phyloP scores from a whole-genome alignment of 1,140 invertebrate genomes.

The Hydropsyche tenuis region DNA sequence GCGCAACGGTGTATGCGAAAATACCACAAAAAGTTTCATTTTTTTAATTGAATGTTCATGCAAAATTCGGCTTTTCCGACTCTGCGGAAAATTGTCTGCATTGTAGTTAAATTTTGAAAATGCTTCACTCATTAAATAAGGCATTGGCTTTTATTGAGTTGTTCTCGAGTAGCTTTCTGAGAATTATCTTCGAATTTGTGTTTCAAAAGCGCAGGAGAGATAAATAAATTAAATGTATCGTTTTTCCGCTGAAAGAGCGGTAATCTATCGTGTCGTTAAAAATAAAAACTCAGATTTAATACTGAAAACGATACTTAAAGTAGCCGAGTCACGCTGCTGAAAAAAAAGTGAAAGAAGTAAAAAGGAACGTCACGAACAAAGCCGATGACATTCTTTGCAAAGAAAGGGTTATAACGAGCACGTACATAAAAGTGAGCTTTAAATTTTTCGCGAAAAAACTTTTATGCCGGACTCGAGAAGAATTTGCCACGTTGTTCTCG shows the following conservation, averaged over 20 bases:
- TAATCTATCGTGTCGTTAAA: background rate
- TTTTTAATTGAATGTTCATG: background rate
- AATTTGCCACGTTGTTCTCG: too few relatives aligned
- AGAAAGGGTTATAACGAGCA: conserved; percentile 17
- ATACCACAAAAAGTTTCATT: background rate
- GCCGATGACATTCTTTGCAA: conserved; percentile 11
- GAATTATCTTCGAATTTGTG: too few relatives aligned
- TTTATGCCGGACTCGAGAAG: background rate
- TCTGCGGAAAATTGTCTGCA: too few relatives aligned
- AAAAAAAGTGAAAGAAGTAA: conserved; percentile 3
- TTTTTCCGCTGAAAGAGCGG: background rate
- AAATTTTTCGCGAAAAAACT: conserved; percentile 5
- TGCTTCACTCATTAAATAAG: too few relatives aligned
- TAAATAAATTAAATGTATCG: conserved; percentile 10
- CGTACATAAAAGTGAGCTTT: background rate
- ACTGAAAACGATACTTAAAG: conserved; percentile 1
- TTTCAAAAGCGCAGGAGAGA: background rate
- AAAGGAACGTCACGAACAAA: conserved; percentile 14
- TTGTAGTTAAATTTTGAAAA: too few relatives aligned
- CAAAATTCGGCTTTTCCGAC: too few relatives aligned
- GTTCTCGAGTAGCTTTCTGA: too few relatives aligned
- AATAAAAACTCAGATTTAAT: conserved; percentile 4
- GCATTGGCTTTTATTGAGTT: too few relatives aligned
- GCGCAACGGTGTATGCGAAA: background rate
- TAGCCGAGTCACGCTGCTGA: background rate